Percentiles rank a stretch among this genome's conserved stretches.
phyloP scores from a whole-genome alignment of 2,888 invertebrate species.

The Chrysodeixis includens region DNA sequence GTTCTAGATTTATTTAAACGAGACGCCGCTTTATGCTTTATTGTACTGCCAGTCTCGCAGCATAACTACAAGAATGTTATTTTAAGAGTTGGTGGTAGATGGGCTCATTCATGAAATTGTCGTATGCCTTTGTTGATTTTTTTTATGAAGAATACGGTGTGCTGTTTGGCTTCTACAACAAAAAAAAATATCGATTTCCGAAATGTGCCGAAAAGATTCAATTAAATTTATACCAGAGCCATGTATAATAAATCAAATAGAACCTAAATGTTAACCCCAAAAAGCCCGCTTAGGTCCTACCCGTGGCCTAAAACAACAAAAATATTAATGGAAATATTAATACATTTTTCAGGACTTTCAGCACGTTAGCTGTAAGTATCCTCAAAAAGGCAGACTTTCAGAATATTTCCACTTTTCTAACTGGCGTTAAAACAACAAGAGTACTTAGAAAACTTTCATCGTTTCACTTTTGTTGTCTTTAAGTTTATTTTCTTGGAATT shows the following conservation, averaged over 20 bases:
- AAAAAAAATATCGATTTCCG: neutral
- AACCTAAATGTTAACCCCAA: neutral
- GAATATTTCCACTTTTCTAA: slow-evolving; percentile 20
- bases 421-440: slow-evolving; percentile 43
- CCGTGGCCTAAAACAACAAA: slow-evolving; percentile 12
- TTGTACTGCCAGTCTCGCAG: too few relatives aligned
- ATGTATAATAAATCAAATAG: too few relatives aligned
- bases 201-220: too few relatives aligned
- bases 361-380: slow-evolving; percentile 36
- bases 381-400: slow-evolving; percentile 19
- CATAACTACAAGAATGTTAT: too few relatives aligned
- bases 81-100: too few relatives aligned
- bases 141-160: too few relatives aligned
- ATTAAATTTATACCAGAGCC: too few relatives aligned
- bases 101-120: too few relatives aligned
- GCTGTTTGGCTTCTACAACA: too few relatives aligned
- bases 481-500: neutral
- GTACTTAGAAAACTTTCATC: slow-evolving; percentile 47
- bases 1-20: too few relatives aligned
- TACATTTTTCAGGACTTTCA: slow-evolving; percentile 28
- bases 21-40: too few relatives aligned
- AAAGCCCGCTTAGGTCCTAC: neutral
- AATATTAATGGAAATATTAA: slow-evolving; percentile 31
- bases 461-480: slow-evolving; percentile 29
- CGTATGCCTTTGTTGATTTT: too few relatives aligned